Evolutionary conservation across 1,140 invertebrate genomes (phyloP).

Genomic region (Rhagoletis zephyria): DNA sequence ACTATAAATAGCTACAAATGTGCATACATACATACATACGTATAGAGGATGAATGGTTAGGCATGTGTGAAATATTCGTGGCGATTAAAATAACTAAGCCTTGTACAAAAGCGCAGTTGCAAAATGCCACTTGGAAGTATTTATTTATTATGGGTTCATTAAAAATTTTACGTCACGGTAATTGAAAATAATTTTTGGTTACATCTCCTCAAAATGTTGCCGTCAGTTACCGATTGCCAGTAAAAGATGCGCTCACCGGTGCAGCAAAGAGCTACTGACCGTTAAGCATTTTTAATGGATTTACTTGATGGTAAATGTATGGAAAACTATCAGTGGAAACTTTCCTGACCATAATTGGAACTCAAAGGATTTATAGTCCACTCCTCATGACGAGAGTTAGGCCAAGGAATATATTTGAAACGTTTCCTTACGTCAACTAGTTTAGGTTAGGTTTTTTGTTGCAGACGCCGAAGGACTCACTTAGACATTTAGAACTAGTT

Average conservation of each 20-base stretch:
- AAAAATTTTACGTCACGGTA: not conserved
- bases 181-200: slow-evolving; percentile 13
- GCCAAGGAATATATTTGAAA: too few species aligned
- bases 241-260: not conserved
- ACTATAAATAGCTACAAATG: slow-evolving; percentile 1
- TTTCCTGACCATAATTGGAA: too few species aligned
- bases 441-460: too few species aligned
- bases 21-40: not conserved
- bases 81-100: not conserved
- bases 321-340: too few species aligned
- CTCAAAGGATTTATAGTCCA: too few species aligned
- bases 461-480: too few species aligned
- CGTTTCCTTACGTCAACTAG: too few species aligned
- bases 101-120: not conserved
- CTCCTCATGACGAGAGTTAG: too few species aligned
- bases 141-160: not conserved
- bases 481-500: too few species aligned
- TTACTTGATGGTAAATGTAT: too few species aligned
- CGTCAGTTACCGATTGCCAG: not conserved
- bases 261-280: not conserved
- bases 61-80: not conserved
- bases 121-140: slow-evolving; percentile 12
- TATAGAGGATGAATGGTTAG: not conserved
- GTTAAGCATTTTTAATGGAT: too few species aligned
- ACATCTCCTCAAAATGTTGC: not conserved